Evolutionary conservation across 2,888 invertebrate genomes (phyloP).

Genomic region (Acleris holmiana): DNA sequence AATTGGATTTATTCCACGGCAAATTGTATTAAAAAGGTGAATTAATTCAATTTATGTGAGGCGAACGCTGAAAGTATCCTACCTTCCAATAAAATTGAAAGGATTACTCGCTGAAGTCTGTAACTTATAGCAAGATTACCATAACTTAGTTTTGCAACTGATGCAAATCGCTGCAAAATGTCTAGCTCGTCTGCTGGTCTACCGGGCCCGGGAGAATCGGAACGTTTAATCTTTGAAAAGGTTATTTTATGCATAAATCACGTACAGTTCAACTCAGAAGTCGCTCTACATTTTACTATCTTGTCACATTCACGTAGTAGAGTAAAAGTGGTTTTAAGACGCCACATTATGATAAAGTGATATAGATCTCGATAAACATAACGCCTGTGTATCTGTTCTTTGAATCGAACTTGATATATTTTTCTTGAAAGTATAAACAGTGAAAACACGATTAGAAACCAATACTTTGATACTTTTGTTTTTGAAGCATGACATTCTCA

Average conservation of each 20-base stretch:
- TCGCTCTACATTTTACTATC: neutral
- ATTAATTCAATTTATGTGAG: slow-evolving; percentile 51
- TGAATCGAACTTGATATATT: no score
- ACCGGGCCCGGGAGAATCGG: slow-evolving; percentile 53
- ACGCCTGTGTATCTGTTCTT: no score
- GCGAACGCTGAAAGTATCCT: slow-evolving; percentile 49
- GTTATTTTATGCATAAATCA: slow-evolving; percentile 10
- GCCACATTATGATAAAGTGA: no score
- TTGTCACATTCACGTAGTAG: no score
- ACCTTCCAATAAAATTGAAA: slow-evolving; percentile 68
- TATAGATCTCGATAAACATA: no score
- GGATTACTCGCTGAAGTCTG: slow-evolving; percentile 61
- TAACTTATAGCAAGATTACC: slow-evolving; percentile 74
- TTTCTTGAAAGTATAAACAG: no score
- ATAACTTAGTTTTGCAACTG: slow-evolving; percentile 72
- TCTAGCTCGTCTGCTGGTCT: slow-evolving; percentile 68
- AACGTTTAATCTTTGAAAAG: slow-evolving; percentile 30
- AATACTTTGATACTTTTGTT: no score
- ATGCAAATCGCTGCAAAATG: slow-evolving; percentile 73
- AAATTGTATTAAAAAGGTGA: slow-evolving; percentile 48
- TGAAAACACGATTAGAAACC: no score
- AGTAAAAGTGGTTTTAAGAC: no score
- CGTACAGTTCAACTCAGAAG: neutral
- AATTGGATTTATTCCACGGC: slow-evolving; percentile 42
- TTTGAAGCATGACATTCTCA: no score